These are phyloP conservation scores for Alectoris magna DNA, from an alignment of 2,797 vertebrate genomes.

Conservation along the genomic window DNA sequence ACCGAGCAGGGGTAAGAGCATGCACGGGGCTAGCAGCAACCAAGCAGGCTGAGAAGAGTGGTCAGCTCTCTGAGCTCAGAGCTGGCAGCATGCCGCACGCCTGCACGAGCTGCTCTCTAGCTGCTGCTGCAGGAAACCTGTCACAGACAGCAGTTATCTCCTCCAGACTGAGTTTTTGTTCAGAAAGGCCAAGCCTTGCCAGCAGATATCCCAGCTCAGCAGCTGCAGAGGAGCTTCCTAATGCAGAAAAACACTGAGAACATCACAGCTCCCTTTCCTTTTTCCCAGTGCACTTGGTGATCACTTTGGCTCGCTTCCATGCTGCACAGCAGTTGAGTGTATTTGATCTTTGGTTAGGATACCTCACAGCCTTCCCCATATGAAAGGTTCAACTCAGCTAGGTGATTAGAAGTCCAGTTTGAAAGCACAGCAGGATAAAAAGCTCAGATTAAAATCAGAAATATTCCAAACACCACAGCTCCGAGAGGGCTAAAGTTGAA, in stretches of 20 bases:
- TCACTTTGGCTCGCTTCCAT: slow-evolving; percentile 10
- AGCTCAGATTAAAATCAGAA: slow-evolving; percentile 70
- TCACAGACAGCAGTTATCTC: background rate
- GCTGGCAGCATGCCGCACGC: accelerated
- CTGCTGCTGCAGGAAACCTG: background rate
- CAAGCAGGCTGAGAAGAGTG: accelerated
- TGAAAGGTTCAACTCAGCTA: slow-evolving; percentile 52
- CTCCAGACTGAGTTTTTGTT: background rate
- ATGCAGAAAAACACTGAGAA: background rate
- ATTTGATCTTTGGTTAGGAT: slow-evolving; percentile 62
- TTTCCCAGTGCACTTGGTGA: background rate
- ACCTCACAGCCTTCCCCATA: slow-evolving; percentile 36
- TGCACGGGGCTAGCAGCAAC: accelerated
- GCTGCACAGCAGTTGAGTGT: slow-evolving; percentile 45
- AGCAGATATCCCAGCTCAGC: background rate
- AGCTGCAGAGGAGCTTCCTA: background rate
- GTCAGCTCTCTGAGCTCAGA: background rate
- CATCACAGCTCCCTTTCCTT: background rate
- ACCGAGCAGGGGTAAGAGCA: accelerated
- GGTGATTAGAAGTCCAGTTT: slow-evolving; percentile 51
- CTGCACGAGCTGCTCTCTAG: background rate
- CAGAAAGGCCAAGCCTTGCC: background rate
- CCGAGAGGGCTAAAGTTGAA: slow-evolving; percentile 45
- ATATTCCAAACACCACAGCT: slow-evolving; percentile 51
- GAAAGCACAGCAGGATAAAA: slow-evolving; percentile 70